These are phyloP conservation scores for Telmatherina bonti DNA, from an alignment of 2,797 vertebrate species.

Conservation along the genomic window DNA sequence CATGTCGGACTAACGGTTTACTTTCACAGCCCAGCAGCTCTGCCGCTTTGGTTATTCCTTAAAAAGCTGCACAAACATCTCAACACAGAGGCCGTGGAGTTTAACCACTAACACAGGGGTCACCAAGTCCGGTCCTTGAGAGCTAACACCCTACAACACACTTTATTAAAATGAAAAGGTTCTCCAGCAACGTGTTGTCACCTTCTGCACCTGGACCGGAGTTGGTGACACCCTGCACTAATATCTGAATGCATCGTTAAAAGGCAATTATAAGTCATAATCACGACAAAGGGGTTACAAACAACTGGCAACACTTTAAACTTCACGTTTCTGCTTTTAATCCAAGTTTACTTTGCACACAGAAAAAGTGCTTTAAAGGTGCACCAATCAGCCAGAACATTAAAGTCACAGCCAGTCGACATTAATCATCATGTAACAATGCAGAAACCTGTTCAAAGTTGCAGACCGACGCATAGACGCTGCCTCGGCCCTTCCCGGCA, in stretches of 20 bases:
- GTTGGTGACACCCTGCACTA: too few species aligned
- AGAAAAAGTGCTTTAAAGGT: not conserved
- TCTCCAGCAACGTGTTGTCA: too few species aligned
- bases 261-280: too few species aligned
- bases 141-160: too few species aligned
- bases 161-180: too few species aligned
- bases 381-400: not conserved
- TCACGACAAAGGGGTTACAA: constrained; percentile 17
- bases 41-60: constrained; percentile 6
- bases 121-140: too few species aligned
- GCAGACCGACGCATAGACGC: not conserved
- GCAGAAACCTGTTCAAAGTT: not conserved
- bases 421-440: not conserved
- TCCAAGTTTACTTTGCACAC: not conserved
- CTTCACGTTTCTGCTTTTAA: not conserved
- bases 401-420: not conserved
- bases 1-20: too few species aligned
- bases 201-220: too few species aligned
- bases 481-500: not conserved
- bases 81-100: constrained; percentile 27
- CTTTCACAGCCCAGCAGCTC: too few species aligned
- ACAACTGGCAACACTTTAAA: not conserved
- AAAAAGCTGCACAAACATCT: constrained; percentile 1
- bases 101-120: constrained; percentile 35
- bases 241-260: too few species aligned